Evolutionary conservation across 2,113 vertebrate genomes (phyloP), one percentile per base, ranked within the genome.

Genomic region (Erythrolamprus reginae): DNA sequence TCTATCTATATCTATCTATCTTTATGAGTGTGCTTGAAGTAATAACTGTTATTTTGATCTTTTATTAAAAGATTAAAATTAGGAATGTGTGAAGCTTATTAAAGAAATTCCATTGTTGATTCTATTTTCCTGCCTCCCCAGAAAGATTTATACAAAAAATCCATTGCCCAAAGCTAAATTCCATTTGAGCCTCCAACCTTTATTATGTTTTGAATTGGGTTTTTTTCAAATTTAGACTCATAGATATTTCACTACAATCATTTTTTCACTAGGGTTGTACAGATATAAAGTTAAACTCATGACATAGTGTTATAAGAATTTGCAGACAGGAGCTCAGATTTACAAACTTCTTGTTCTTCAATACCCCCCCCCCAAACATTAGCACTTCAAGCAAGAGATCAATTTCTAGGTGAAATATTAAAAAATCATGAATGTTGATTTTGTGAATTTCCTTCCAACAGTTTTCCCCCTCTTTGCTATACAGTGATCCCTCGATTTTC

Each of bases 131-230:
- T 86, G 89, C 23, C 83, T 90, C 48, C 52, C 56, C 48, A 52
- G 84, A 85, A 47, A 85, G 56, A 53, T 45, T 85, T 86, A 90
- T 86, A 50, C 9, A 24, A 58, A 90, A 90, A 86, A 90, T 70
- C 48, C 58, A 70, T 77, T 70, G 45, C 33, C 58, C 33, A 90
- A 53, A 86, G 83, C 58, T 53, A 90, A 53, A 86, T 86, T 90
- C 56, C 84, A 90, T n/a, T 86, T 86, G 89, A 33, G 47, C 42
- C 56, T 86, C 89, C 47, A 52, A 65, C 47, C 21, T 86, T 70
- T 58, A 52, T 24, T 70, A 33, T 10, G 52, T 90, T 86, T 86
- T 52, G 33, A 90, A 86, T 90, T 90, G 55, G 85, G 65, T 47
- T 45, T 45, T 84, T 65, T 50, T 58, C n/a, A 84, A 85, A 65